A percentile compares a stretch with the other conserved stretches of the same genome.
Evolutionary conservation across 2,888 invertebrate species (phyloP).

Genomic region (Phlogophora meticulosa): DNA sequence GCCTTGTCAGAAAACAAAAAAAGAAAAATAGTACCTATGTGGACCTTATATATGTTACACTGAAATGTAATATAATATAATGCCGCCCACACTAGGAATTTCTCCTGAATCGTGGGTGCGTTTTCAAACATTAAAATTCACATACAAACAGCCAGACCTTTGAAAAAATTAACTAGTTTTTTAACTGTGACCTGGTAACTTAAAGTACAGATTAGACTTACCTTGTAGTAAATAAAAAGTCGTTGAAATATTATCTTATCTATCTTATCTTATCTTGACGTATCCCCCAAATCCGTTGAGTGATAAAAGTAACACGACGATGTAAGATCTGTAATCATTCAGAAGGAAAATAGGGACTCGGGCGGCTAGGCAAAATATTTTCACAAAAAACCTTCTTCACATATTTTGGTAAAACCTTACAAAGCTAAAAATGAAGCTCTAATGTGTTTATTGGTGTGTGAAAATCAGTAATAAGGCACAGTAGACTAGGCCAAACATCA

Average conservation of each 20-base stretch:
- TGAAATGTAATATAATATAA: too few species aligned
- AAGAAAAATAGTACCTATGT: too few species aligned
- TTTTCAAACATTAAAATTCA: too few species aligned
- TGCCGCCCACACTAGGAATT: too few species aligned
- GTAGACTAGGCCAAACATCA: too few species aligned
- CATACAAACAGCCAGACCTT: too few species aligned
- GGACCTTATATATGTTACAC: too few species aligned
- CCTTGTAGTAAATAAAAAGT: constrained; percentile 23
- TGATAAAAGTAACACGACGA: constrained; percentile 27
- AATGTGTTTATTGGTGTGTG: constrained; percentile 4
- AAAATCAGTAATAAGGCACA: constrained; percentile 1
- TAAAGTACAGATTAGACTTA: constrained; percentile 11
- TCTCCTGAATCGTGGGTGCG: too few species aligned
- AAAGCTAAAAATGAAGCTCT: not conserved
- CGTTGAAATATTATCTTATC: too few species aligned
- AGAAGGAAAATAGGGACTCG: constrained; percentile 16
- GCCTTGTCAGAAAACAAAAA: too few species aligned
- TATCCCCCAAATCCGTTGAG: constrained; percentile 15
- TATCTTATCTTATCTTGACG: too few species aligned
- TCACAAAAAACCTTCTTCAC: not conserved
- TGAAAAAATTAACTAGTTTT: constrained; percentile 15
- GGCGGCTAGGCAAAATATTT: constrained; percentile 13
- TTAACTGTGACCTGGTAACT: too few species aligned
- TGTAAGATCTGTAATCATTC: constrained; percentile 20
- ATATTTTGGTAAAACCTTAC: constrained; percentile 6